Evolutionary conservation across 2,888 invertebrate species (phyloP), one percentile per base, ranked within the genome.

Genomic region (Ecdyonurus torrentis): DNA sequence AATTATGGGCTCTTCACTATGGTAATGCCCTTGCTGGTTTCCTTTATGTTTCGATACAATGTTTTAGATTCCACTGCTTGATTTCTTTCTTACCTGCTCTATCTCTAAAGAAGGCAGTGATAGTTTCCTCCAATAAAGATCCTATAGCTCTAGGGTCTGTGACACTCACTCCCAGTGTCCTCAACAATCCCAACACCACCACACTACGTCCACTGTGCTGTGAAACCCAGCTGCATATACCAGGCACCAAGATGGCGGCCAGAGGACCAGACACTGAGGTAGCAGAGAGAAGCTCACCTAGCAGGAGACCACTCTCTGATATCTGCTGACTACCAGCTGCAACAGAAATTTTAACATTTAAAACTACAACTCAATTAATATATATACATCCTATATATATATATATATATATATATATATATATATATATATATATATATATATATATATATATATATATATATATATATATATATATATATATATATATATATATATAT

Each of bases 71-170:
- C n/a, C n/a, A n/a, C n/a, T n/a, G n/a, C n/a, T n/a, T n/a, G 37
- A 58, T 59, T 23, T 37, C 63, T 61, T 37, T 66, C 66, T 68
- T 71, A 80, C 81, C 77, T 68, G 15, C n/a, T 18, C 74, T 75
- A 66, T 77, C 79, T 61, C 75, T 74, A 69, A 83, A 83, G 70
- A 80, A 81, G 64, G 79, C 77, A 37, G 75, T 74, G 20, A 83
- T 72, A 1, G 78, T 76, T 25, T 76, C 74, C 70, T 83, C 83
- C 67, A 79, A 74, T 3, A 83, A 69, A 61, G 75, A 74, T 19
- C 79, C 79, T 7, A 80, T 72, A 52, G 75, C 72, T 23, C 78
- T 76, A 22, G 77, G 73, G 62, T 79, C 76, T 52, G 72, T 74
- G 23, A 81, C 74, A 52, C 75, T 72, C 37, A 75, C 70, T 23